phyloP scores from a whole-genome alignment of 2,113 vertebrate genomes.

The Gallinago undulata region DNA sequence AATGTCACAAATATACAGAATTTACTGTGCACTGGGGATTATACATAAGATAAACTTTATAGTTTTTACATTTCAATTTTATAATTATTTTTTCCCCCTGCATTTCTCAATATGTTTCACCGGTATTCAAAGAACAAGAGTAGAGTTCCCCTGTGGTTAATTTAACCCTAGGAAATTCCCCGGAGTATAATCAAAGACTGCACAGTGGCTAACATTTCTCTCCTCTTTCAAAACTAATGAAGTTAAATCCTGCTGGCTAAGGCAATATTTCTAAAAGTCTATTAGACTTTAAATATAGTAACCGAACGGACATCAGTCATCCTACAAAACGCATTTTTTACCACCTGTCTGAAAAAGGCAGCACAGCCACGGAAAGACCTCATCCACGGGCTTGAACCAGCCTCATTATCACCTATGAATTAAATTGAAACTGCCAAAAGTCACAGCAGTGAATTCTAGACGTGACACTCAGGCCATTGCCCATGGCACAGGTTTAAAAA shows the following conservation, averaged over 20 bases:
- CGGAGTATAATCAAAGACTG: conserved; percentile 50
- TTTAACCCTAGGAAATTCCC: conserved; percentile 58
- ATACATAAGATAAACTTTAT: conserved; percentile 32
- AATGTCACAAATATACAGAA: conserved; percentile 15
- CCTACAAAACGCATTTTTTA: conserved; percentile 20
- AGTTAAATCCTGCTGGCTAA: conserved; percentile 64
- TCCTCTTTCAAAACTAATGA: conserved; percentile 63
- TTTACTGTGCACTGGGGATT: conserved; percentile 13
- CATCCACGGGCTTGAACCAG: neutral
- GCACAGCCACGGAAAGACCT: neutral
- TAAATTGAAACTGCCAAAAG: conserved; percentile 34
- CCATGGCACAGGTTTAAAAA: fast-evolving
- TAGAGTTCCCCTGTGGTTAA: conserved; percentile 48
- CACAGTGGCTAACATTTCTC: conserved; percentile 44
- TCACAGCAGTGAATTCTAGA: conserved; percentile 7
- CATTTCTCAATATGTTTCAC: conserved; percentile 47
- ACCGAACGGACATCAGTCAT: conserved; percentile 6
- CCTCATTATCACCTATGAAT: neutral
- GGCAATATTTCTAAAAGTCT: conserved; percentile 37
- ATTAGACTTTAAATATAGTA: conserved; percentile 49
- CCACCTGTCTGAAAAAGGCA: conserved; percentile 27
- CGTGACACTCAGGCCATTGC: neutral
- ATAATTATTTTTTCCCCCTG: conserved; percentile 28
- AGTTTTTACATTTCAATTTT: conserved; percentile 43
- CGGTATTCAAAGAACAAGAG: conserved; percentile 33